Conservation (phyloP, 2,888 invertebrate genomes). For the Leucophenga montana region DNA sequence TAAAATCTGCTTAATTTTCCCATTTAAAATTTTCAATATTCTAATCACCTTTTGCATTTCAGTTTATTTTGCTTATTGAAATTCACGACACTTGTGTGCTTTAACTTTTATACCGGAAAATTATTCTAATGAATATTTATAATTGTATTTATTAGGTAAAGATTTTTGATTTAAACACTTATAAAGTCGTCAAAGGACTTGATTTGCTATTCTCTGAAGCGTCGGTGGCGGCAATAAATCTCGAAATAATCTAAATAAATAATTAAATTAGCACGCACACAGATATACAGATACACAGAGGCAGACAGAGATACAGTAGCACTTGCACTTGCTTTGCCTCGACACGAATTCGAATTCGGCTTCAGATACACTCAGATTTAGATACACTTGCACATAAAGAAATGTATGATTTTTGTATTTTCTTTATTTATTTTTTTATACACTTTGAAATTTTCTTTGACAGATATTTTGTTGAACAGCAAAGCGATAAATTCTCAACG, state of each 20-base stretch:
- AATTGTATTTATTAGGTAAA: background rate
- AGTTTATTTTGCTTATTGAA: constrained; percentile 14
- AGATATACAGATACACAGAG: constrained; percentile 46
- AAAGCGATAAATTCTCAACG: constrained; percentile 23
- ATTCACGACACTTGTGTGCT: background rate
- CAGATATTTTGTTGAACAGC: constrained; percentile 30
- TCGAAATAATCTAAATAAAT: constrained; percentile 9
- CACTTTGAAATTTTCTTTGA: constrained; percentile 39
- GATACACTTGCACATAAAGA: background rate
- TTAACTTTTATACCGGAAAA: background rate
- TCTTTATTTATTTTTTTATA: constrained; percentile 30
- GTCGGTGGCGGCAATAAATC: constrained; percentile 23
- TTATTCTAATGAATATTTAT: background rate
- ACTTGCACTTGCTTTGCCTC: no score
- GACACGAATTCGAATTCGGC: background rate
- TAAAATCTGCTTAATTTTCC: background rate
- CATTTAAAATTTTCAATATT: constrained; percentile 11
- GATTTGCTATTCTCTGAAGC: background rate
- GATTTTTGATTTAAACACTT: constrained; percentile 9
- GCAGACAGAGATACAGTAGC: background rate
- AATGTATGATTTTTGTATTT: constrained; percentile 37
- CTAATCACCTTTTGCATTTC: constrained; percentile 36
- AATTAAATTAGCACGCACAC: constrained; percentile 12
- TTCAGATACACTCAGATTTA: background rate
- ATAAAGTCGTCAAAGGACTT: constrained; percentile 10